Conservation (phyloP, 2,797 vertebrate species). For the Alauda arvensis region DNA sequence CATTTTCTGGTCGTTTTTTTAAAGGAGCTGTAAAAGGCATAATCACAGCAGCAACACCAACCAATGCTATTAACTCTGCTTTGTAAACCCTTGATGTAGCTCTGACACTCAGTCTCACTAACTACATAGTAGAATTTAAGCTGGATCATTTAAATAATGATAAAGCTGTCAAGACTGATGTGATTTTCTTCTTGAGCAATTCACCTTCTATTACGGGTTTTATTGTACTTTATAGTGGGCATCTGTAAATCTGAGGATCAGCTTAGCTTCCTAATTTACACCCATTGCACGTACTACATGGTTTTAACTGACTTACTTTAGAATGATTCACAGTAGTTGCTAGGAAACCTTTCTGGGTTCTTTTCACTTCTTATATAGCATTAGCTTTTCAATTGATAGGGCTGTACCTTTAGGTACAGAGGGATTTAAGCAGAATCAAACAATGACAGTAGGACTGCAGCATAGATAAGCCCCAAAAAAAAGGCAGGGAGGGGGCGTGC, state of each 20-base stretch:
- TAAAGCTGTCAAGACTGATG: slow-evolving; percentile 65
- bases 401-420: slow-evolving; percentile 64
- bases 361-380: slow-evolving; percentile 69
- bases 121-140: slow-evolving; percentile 59
- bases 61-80: slow-evolving; percentile 20
- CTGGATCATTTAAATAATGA: slow-evolving; percentile 70
- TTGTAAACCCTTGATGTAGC: slow-evolving; percentile 5
- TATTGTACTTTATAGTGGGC: slow-evolving; percentile 64
- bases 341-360: slow-evolving; percentile 74
- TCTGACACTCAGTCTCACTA: slow-evolving; percentile 43
- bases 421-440: slow-evolving; percentile 67
- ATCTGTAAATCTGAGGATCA: slow-evolving; percentile 63
- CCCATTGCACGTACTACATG: slow-evolving; percentile 57
- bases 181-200: slow-evolving; percentile 67
- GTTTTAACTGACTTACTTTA: slow-evolving; percentile 74
- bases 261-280: slow-evolving; percentile 61
- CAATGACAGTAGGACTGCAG: slow-evolving; percentile 57
- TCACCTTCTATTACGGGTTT: slow-evolving; percentile 63
- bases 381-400: slow-evolving; percentile 74
- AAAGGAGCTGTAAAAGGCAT: slow-evolving; percentile 1
- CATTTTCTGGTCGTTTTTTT: neutral
- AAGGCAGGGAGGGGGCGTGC: neutral
- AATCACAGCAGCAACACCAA: neutral
- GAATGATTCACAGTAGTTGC: slow-evolving; percentile 71
- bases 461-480: slow-evolving; percentile 43